Percentiles rank a stretch among this genome's conserved stretches.
Conservation (phyloP, 2,113 vertebrate genomes). For the Muntiacus muntjak region DNA sequence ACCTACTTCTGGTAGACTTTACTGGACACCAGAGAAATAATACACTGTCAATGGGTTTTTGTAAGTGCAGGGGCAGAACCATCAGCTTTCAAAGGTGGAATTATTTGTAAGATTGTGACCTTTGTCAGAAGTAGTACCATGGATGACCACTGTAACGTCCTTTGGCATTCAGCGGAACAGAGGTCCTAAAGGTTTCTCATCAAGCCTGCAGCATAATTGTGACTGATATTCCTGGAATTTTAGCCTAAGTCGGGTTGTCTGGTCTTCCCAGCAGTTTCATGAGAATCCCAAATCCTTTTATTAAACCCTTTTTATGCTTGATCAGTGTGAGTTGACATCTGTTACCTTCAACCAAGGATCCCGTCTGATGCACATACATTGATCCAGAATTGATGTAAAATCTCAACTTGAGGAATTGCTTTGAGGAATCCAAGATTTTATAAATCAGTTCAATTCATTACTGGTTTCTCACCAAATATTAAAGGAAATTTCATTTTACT, state of each 20-base stretch:
- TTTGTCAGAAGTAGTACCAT: background rate
- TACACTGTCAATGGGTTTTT: background rate
- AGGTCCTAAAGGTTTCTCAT: background rate
- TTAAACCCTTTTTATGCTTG: background rate
- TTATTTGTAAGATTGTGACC: background rate
- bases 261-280: background rate
- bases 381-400: background rate
- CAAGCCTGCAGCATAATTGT: background rate
- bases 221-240: background rate
- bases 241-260: background rate
- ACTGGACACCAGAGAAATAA: background rate
- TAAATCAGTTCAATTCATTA: background rate
- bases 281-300: background rate
- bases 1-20: background rate
- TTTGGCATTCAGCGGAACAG: too few relatives aligned
- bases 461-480: background rate
- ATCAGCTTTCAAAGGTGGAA: background rate
- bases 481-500: background rate
- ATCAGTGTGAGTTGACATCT: background rate
- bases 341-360: background rate
- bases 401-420: background rate
- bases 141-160: background rate
- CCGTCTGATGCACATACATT: background rate
- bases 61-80: background rate
- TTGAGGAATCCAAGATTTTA: background rate